A percentile compares a stretch with the other conserved stretches of the same genome.
Conservation (phyloP, 2,113 vertebrate genomes). For the Dipodomys stephensi region DNA sequence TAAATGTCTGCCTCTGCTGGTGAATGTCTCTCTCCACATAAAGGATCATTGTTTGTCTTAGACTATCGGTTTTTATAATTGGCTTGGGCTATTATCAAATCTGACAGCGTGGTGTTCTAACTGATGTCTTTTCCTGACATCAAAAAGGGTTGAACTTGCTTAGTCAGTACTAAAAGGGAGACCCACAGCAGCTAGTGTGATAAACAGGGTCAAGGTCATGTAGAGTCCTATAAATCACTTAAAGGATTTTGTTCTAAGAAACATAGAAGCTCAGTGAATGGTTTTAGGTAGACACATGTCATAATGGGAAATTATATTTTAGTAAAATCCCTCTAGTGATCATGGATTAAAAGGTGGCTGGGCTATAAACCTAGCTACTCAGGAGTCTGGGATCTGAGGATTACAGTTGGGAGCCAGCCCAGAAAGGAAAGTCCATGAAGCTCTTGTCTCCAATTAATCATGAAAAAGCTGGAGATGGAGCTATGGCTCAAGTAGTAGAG, state of each 20-base stretch:
- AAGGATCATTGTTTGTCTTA: neutral
- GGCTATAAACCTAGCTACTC: too few species aligned
- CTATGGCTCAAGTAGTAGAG: too few species aligned
- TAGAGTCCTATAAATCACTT: neutral
- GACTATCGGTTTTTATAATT: neutral
- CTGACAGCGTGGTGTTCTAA: neutral
- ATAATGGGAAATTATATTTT: neutral
- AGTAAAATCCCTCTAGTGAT: neutral
- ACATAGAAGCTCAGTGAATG: neutral
- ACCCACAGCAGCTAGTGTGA: neutral
- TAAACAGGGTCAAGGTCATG: neutral
- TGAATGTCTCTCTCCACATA: neutral
- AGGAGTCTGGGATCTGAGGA: too few species aligned
- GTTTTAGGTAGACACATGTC: neutral
- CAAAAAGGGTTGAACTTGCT: neutral
- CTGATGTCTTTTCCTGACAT: neutral
- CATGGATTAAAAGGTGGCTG: neutral
- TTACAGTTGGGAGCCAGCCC: too few species aligned
- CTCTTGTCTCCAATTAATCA: too few species aligned
- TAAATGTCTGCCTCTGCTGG: neutral
- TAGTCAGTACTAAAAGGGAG: neutral
- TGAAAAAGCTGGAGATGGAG: too few species aligned
- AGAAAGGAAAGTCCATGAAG: too few species aligned
- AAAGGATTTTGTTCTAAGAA: slow-evolving; percentile 35
- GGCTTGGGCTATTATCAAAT: neutral